Percentiles rank a stretch among this genome's conserved stretches.
Evolutionary conservation across 2,888 invertebrate genomes (phyloP).

Genomic region (Papilio elwesi): DNA sequence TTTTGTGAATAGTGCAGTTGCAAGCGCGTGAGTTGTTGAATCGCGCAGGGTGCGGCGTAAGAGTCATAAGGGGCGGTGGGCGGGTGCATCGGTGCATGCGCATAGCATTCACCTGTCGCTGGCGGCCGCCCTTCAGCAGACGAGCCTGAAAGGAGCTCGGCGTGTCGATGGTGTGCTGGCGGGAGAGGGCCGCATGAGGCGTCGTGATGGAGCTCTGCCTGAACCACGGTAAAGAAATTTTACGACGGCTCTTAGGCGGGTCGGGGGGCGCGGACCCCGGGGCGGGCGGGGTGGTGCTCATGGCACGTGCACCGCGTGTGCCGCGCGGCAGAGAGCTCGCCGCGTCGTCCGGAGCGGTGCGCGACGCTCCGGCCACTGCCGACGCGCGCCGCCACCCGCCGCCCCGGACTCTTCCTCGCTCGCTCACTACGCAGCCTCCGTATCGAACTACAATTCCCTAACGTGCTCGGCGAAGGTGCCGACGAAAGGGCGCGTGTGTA

Average conservation of each 20-base stretch:
- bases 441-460: constrained; percentile 78
- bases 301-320: constrained; percentile 58
- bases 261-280: constrained; percentile 62
- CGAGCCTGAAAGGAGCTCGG: constrained; percentile 93
- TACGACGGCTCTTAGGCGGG: constrained; percentile 90
- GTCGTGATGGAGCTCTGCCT: constrained; percentile 90
- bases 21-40: constrained; percentile 54
- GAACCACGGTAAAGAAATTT: constrained; percentile 96
- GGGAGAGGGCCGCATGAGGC: constrained; percentile 89
- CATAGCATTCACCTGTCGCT: constrained; percentile 74
- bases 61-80: constrained; percentile 43
- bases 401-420: constrained; percentile 57
- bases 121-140: constrained; percentile 87
- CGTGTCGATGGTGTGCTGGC: constrained; percentile 96
- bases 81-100: constrained; percentile 43
- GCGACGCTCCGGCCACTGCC: constrained; percentile 61
- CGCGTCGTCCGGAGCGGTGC: constrained; percentile 56
- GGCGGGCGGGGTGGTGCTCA: constrained; percentile 63
- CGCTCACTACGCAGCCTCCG: constrained; percentile 80
- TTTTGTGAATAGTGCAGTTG: constrained; percentile 41
- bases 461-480: constrained; percentile 50
- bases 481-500: constrained; percentile 78
- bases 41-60: constrained; percentile 38
- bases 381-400: constrained; percentile 58
- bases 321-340: constrained; percentile 47